phyloP scores from a whole-genome alignment of 1,140 invertebrate species.

The Drosophila pandora region DNA sequence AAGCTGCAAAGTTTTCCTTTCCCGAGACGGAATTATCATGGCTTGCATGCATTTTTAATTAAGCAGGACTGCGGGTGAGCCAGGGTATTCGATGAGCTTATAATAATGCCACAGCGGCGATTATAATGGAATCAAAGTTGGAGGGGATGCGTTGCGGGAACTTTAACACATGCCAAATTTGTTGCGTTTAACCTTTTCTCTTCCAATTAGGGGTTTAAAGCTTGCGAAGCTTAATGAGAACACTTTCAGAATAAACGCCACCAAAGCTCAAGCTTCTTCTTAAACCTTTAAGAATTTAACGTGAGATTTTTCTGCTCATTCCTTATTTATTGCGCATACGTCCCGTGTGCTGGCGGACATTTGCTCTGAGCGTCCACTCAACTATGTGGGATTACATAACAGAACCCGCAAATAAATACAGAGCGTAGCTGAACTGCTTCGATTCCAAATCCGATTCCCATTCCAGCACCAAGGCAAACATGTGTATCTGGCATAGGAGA shows the following conservation, averaged over 20 bases:
- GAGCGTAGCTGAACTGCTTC: conserved; percentile 38
- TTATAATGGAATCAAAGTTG: conserved; percentile 14
- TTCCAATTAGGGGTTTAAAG: not conserved
- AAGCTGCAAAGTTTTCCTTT: conserved; percentile 14
- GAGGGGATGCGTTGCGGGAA: conserved; percentile 13
- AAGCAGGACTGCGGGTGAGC: conserved; percentile 6
- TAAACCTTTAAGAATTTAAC: not conserved
- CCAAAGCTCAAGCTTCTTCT: too few relatives aligned
- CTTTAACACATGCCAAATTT: not conserved
- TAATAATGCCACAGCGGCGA: conserved; percentile 10
- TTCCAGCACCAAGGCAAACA: conserved; percentile 45
- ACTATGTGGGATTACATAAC: conserved; percentile 63
- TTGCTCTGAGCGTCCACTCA: conserved; percentile 45
- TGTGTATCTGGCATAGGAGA: conserved; percentile 35
- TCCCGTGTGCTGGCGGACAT: conserved; percentile 13
- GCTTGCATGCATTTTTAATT: conserved; percentile 45
- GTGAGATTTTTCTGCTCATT: conserved; percentile 6
- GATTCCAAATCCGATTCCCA: conserved; percentile 36
- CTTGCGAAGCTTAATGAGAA: too few relatives aligned
- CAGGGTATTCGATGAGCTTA: conserved; percentile 16
- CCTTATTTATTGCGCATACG: conserved; percentile 63
- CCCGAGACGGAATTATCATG: conserved; percentile 17
- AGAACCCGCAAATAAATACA: conserved; percentile 70
- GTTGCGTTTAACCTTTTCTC: not conserved
- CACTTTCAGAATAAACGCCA: too few relatives aligned